Conservation (phyloP, 2,888 invertebrate species). For the Agonopterix subpropinquella region DNA sequence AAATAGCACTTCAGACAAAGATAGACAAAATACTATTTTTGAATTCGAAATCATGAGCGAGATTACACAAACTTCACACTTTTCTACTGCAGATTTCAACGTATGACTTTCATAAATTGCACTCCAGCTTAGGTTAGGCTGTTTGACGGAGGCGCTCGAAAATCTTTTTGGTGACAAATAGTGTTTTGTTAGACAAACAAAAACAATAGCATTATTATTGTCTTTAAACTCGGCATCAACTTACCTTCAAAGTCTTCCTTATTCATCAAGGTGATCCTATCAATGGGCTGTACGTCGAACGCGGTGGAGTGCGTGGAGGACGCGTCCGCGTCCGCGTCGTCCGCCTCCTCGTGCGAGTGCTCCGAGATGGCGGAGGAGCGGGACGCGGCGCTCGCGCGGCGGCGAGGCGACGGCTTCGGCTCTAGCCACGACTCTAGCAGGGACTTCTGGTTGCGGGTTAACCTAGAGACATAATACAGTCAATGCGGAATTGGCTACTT, state of each 20-base stretch:
- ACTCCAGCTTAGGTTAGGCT: too few species aligned
- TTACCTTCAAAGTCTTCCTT: constrained; percentile 67
- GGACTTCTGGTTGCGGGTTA: constrained; percentile 66
- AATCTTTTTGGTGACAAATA: not conserved
- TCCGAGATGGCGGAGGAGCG: constrained; percentile 12
- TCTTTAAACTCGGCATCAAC: not conserved
- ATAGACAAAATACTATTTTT: too few species aligned
- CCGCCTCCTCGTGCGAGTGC: constrained; percentile 25
- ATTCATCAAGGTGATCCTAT: constrained; percentile 62
- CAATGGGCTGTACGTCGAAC: constrained; percentile 52
- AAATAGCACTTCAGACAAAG: too few species aligned
- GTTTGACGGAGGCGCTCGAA: too few species aligned
- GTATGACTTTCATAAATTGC: too few species aligned
- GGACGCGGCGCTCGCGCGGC: constrained; percentile 15
- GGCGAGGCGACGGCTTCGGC: constrained; percentile 11
- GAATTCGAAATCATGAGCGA: too few species aligned
- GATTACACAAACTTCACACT: too few species aligned
- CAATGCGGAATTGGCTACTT: too few species aligned
- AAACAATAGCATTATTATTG: too few species aligned
- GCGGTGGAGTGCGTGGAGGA: constrained; percentile 19
- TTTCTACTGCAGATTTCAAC: too few species aligned
- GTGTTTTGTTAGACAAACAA: not conserved
- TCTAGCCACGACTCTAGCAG: constrained; percentile 47
- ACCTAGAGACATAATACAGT: constrained; percentile 32
- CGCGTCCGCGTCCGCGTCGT: constrained; percentile 27